Evolutionary conservation across 2,888 invertebrate genomes (phyloP).

Genomic region (Syrista parreyssii): DNA sequence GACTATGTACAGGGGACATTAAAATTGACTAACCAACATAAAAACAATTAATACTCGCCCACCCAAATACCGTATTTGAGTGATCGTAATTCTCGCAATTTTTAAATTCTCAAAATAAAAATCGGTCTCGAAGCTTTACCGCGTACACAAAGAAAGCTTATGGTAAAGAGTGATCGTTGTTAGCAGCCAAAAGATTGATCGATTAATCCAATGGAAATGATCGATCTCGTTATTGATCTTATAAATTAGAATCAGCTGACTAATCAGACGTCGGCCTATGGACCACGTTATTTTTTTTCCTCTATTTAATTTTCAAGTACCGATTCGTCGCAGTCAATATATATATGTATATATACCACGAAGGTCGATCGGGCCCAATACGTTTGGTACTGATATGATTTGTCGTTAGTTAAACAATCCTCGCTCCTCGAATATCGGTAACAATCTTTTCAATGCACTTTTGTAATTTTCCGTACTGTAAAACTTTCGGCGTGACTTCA

Average conservation of each 20-base stretch:
- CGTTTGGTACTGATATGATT: background rate
- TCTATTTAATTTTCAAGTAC: background rate
- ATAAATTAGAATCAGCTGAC: background rate
- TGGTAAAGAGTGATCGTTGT: background rate
- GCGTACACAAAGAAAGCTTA: background rate
- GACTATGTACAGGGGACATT: background rate
- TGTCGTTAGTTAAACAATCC: background rate
- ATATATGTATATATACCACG: background rate
- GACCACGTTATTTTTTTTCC: background rate
- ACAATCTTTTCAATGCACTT: constrained; percentile 11
- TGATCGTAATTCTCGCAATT: background rate
- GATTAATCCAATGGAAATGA: background rate
- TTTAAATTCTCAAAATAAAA: background rate
- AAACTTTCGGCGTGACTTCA: constrained; percentile 3
- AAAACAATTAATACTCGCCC: background rate
- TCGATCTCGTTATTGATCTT: background rate
- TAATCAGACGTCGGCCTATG: background rate
- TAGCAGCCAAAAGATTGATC: background rate
- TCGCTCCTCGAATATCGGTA: constrained; percentile 12
- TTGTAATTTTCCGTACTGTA: constrained; percentile 15
- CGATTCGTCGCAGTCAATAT: background rate
- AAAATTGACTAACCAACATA: background rate
- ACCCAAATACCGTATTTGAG: background rate
- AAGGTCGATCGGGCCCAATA: background rate
- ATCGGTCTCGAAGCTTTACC: background rate